phyloP scores from a whole-genome alignment of 2,797 vertebrate species.

The Euphonia xanthogaster region DNA sequence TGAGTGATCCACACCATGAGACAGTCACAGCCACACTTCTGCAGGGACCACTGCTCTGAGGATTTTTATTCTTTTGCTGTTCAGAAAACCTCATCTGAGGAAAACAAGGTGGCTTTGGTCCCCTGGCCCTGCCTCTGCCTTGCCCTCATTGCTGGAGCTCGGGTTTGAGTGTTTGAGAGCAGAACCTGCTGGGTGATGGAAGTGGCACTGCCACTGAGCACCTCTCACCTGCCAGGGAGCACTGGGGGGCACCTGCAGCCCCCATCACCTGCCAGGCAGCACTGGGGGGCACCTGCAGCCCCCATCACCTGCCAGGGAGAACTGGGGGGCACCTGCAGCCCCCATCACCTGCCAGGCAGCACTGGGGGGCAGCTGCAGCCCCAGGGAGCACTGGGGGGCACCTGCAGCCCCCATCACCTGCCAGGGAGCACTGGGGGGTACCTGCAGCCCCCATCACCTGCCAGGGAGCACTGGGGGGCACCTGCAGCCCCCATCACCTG shows the following conservation, averaged over 20 bases:
- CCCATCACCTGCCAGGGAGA: neutral
- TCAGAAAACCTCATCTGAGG: neutral
- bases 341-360: too few species aligned
- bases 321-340: neutral
- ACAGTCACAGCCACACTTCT: conserved; percentile 1
- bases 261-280: rapidly evolving
- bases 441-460: too few species aligned
- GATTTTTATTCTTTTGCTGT: neutral
- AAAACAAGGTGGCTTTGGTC: neutral
- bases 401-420: neutral
- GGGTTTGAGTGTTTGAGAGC: neutral
- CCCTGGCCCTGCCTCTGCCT: neutral
- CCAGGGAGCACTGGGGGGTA: too few species aligned
- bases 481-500: too few species aligned
- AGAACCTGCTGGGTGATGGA: neutral
- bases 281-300: rapidly evolving
- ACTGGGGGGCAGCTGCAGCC: too few species aligned
- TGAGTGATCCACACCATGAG: neutral
- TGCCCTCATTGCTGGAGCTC: neutral
- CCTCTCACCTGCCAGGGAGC: neutral
- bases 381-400: too few species aligned
- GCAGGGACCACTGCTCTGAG: neutral
- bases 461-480: too few species aligned
- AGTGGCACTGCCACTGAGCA: neutral
- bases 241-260: neutral